Base-by-base conservation (phyloP, 2,888 invertebrate species). In the Conchocele bisecta region DNA sequence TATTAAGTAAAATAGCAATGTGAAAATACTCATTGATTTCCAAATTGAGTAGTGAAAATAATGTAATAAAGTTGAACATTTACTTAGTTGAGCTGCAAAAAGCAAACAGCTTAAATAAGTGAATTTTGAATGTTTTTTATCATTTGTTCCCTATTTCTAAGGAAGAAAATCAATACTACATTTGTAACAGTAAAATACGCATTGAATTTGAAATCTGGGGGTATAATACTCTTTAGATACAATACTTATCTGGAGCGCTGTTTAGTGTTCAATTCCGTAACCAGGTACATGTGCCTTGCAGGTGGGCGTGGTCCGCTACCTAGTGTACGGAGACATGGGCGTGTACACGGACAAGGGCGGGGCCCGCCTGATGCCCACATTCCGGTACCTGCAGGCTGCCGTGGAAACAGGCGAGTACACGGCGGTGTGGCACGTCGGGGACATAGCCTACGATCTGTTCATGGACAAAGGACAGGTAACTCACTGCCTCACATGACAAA, bases 261-360 rank as follows among this genome's bases (percentile, higher is more conserved):
- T 29, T 51, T 51, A 17, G 31, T 2, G 15, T 26, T 15, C 44
- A 15, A 44, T 15, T 15, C 44, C 13, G 17, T n/a, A 17, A 11
- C 31, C 24, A 9, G n/a, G 33, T 11, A 51, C 11, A 39, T 51
- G n/a, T 56, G 33, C 46, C 57, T 59, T 58, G 24, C 63, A 84
- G 84, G 59, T 70, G 13, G 72, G 79, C 68, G 70, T 73, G 3
- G 80, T 78, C 0, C 48, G 64, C 1, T 83, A 83, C 33, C 54
- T 86, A 11, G 83, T 88, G 4, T 84, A 81, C 58, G 85, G 87
- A 9, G 86, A 86, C 35, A 64, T 86, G 60, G 86, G 86, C 5
- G 56, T 78, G 0, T 84, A 81, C 54, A 84, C 86, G 11, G 85
- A 85, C 35, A 61, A 85, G 58, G 87, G 87, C 6, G 59, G 79